A percentile compares a stretch with the other conserved stretches of the same genome.
phyloP scores from a whole-genome alignment of 2,888 invertebrate species.

The Drosophila austrosaltans region DNA sequence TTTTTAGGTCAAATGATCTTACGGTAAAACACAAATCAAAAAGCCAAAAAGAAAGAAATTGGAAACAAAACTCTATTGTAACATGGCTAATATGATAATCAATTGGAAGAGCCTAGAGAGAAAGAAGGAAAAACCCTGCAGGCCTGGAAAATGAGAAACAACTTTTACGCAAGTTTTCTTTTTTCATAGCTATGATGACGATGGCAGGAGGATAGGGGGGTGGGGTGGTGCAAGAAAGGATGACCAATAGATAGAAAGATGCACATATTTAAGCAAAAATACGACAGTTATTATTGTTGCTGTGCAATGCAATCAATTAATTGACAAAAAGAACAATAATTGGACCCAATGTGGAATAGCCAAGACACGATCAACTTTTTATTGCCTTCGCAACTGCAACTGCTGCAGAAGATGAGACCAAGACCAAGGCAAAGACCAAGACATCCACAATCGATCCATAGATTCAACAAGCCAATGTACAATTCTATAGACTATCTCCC shows the following conservation, averaged over 20 bases:
- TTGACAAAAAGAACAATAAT: slow-evolving; percentile 65
- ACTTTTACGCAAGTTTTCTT: slow-evolving; percentile 59
- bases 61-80: slow-evolving; percentile 40
- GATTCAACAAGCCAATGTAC: slow-evolving; percentile 4
- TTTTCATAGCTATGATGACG: not conserved
- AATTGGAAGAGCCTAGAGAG: slow-evolving; percentile 39
- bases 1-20: slow-evolving; percentile 49
- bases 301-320: slow-evolving; percentile 69
- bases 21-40: slow-evolving; percentile 42
- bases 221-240: not conserved
- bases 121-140: slow-evolving; percentile 38
- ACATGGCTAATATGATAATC: slow-evolving; percentile 67
- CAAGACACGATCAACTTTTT: slow-evolving; percentile 55
- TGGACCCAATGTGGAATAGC: slow-evolving; percentile 29
- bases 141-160: slow-evolving; percentile 51
- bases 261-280: slow-evolving; percentile 75
- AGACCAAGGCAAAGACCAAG: not conserved
- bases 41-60: not conserved
- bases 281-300: slow-evolving; percentile 73
- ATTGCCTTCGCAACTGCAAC: slow-evolving; percentile 28
- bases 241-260: slow-evolving; percentile 36
- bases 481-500: not conserved
- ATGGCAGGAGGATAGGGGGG: not conserved
- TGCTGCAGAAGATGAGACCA: no score
- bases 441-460: slow-evolving; percentile 14